Percentiles rank a stretch among this genome's conserved stretches.
These are phyloP conservation scores for Labia minor DNA, from an alignment of 2,888 invertebrate species.

Conservation along the genomic window DNA sequence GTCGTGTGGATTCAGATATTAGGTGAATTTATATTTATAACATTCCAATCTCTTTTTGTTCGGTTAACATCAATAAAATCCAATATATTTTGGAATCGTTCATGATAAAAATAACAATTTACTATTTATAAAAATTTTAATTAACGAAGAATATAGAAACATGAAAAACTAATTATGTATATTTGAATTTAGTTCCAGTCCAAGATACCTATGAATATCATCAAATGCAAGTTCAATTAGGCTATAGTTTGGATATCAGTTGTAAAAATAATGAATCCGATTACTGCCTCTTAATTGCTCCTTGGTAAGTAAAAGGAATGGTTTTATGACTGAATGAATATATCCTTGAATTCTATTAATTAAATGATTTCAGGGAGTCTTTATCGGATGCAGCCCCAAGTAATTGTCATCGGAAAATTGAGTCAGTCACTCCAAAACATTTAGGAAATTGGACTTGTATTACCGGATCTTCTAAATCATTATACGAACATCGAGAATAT, in stretches of 20 bases:
- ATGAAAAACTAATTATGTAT: no score
- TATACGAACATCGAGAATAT: background rate
- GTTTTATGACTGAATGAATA: no score
- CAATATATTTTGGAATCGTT: no score
- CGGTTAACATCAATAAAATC: no score
- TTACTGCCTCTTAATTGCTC: background rate
- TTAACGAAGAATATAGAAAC: no score
- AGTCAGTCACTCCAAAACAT: background rate
- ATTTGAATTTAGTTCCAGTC: background rate
- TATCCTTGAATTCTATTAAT: no score
- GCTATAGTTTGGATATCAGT: background rate
- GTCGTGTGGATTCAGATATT: background rate
- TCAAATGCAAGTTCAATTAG: background rate
- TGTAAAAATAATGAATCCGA: background rate
- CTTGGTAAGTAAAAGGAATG: background rate
- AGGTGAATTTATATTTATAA: background rate
- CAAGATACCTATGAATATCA: background rate
- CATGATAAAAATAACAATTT: no score
- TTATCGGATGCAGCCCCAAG: background rate
- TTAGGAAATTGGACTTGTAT: constrained; percentile 16
- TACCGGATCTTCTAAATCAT: background rate
- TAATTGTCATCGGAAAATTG: background rate
- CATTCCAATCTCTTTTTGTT: no score
- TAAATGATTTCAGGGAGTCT: background rate
- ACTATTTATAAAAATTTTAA: no score